Evolutionary conservation across 2,888 invertebrate species (phyloP), one percentile per base, ranked within the genome.

Genomic region (Spialia ferax): DNA sequence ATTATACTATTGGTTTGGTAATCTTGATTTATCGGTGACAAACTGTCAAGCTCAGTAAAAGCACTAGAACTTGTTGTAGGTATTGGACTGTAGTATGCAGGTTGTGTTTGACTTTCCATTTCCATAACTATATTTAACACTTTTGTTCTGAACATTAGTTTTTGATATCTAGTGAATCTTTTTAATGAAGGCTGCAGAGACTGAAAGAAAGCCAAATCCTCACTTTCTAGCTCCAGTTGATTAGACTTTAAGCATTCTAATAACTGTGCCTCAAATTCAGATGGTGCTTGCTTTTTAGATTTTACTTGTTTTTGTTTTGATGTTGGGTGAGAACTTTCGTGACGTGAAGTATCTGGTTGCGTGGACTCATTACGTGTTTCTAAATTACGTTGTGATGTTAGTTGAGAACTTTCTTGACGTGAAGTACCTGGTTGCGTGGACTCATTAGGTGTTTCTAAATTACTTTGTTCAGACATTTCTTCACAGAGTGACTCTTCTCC

Each of bases 1-100:
- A 52, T 52, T 52, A 52, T 52, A 52, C 52, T 52, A 52, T 52
- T 52, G 52, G 52, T 52, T 52, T 52, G 52, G 52, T 52, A 52
- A 52, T 52, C 52, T 52, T 52, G 52, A 52, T 52, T 52, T 52
- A 52, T 52, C 52, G 52, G 52, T 52, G 52, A 52, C 52, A 52
- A 52, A 52, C 52, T 52, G 52, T 52, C 52, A 52, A 52, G 52
- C 52, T 52, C 52, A 52, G 52, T 52, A 52, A 52, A 52, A 52
- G 52, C 52, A 52, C 52, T 52, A 52, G 52, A 52, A 52, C 52
- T 52, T 52, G 52, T 52, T 52, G 52, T 52, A 52, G 52, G 52
- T 52, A 52, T 52, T 22, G 52, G 52, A 10, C 52, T 52, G 52
- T 52, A 52, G 52, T 52, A 52, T 52, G 52, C 52, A 52, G 52